Evolutionary conservation across 2,113 vertebrate species (phyloP).

Genomic region (Dasyprocta punctata): DNA sequence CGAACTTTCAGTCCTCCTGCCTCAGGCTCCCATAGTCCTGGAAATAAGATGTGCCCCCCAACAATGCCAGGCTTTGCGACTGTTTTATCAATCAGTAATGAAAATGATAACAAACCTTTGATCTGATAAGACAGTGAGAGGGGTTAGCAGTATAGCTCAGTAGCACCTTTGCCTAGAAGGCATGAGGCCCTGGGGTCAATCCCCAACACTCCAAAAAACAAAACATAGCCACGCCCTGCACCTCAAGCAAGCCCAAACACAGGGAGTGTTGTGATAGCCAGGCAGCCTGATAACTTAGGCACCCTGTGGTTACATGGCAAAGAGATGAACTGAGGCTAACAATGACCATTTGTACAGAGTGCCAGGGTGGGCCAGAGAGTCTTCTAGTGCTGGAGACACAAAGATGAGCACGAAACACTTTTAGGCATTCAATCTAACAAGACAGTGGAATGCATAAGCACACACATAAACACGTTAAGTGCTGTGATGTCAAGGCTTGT

Average conservation of each 20-base stretch:
- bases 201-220: no score
- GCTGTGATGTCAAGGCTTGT: background rate
- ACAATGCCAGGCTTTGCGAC: background rate
- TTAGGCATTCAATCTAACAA: background rate
- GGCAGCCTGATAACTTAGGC: background rate
- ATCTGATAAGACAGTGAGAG: background rate
- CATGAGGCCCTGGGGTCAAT: background rate
- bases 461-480: background rate
- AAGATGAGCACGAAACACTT: background rate
- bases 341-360: background rate
- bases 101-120: background rate
- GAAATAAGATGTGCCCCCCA: background rate
- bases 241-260: background rate
- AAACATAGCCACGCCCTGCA: background rate
- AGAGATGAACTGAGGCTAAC: background rate
- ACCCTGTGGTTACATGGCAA: background rate
- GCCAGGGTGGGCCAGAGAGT: background rate
- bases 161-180: background rate
- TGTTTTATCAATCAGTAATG: background rate
- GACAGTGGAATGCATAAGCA: background rate
- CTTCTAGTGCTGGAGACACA: background rate
- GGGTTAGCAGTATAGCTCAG: background rate
- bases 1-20: background rate
- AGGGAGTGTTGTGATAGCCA: background rate
- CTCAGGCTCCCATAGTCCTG: background rate